Evolutionary conservation across 2,113 vertebrate genomes (phyloP).

Genomic region (Bolborhynchus lineola): DNA sequence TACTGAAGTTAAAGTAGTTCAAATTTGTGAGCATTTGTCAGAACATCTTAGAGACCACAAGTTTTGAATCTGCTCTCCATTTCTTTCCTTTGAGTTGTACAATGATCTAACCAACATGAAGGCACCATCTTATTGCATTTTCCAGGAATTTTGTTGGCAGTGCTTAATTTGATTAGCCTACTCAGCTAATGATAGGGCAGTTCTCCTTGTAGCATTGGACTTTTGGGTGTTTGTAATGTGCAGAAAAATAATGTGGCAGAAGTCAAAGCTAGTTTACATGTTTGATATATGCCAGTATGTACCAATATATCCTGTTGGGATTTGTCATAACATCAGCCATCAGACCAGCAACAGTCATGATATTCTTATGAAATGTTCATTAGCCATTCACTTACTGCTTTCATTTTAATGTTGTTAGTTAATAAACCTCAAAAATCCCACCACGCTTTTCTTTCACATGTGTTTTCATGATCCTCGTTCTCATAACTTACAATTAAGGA

Average conservation of each 20-base stretch:
- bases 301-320: background rate
- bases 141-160: background rate
- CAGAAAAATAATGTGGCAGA: background rate
- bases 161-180: background rate
- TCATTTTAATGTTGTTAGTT: background rate
- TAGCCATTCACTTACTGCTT: background rate
- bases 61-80: background rate
- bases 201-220: background rate
- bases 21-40: background rate
- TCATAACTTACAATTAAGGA: background rate
- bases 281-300: background rate
- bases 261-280: background rate
- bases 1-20: background rate
- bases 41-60: background rate
- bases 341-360: background rate
- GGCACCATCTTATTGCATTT: background rate
- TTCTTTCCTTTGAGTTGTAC: background rate
- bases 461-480: background rate
- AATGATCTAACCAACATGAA: background rate
- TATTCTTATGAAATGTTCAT: background rate
- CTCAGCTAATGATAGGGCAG: background rate
- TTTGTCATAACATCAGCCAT: background rate
- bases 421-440: background rate
- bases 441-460: background rate
- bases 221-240: background rate